A percentile compares a stretch with the other conserved stretches of the same genome.
phyloP scores from a whole-genome alignment of 2,113 vertebrate genomes.

The Cottus gobio region DNA sequence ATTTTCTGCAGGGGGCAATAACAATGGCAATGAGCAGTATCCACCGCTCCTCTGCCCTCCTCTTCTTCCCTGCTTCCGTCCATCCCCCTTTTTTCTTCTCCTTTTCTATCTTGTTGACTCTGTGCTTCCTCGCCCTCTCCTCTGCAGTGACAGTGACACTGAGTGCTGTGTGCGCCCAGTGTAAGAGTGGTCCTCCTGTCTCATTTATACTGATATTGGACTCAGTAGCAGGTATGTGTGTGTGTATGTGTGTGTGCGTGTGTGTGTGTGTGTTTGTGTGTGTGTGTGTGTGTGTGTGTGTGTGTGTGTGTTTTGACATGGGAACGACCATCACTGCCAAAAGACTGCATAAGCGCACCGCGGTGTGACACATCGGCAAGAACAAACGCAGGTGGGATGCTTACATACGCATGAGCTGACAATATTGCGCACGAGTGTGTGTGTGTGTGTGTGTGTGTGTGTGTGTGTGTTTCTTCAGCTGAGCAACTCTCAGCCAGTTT shows the following conservation, averaged over 20 bases:
- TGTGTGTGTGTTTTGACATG: slow-evolving; percentile 61
- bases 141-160: slow-evolving; percentile 57
- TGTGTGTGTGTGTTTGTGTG: slow-evolving; percentile 40
- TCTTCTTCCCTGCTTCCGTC: slow-evolving; percentile 13
- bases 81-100: neutral
- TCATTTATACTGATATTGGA: slow-evolving; percentile 71
- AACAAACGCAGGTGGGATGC: slow-evolving; percentile 61
- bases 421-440: neutral
- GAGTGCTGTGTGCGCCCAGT: slow-evolving; percentile 38
- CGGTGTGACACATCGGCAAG: slow-evolving; percentile 59
- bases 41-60: slow-evolving; percentile 49
- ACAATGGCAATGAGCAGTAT: slow-evolving; percentile 72
- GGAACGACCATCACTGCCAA: slow-evolving; percentile 74
- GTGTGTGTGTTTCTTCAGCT: slow-evolving; percentile 54
- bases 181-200: slow-evolving; percentile 55
- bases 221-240: slow-evolving; percentile 42
- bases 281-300: slow-evolving; percentile 49
- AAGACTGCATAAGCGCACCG: slow-evolving; percentile 61
- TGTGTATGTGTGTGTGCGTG: slow-evolving; percentile 43
- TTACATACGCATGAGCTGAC: slow-evolving; percentile 36
- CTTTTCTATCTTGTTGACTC: slow-evolving; percentile 48
- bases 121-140: slow-evolving; percentile 38
- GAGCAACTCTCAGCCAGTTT: slow-evolving; percentile 75
- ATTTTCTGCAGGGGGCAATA: slow-evolving; percentile 72
- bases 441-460: neutral